Percentiles rank a stretch among this genome's conserved stretches.
Conservation (phyloP, 2,888 invertebrate genomes). For the Ferdinandea cuprea region DNA sequence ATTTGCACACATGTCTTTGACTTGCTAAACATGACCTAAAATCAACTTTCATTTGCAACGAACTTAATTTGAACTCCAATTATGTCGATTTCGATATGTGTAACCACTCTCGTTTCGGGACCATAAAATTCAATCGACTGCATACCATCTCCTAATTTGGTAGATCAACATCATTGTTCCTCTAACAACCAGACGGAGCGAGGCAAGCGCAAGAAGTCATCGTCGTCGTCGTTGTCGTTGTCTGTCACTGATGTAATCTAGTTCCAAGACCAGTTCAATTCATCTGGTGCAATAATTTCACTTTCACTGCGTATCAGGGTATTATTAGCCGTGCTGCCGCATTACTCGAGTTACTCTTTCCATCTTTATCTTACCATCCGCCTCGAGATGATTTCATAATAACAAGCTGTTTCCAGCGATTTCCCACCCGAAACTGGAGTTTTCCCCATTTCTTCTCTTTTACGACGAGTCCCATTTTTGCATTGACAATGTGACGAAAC, state of each 20-base stretch:
- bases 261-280: conserved; percentile 21
- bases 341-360: conserved; percentile 19
- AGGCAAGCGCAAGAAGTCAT: no score
- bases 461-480: background rate
- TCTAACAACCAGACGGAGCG: background rate
- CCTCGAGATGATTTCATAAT: conserved; percentile 32
- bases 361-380: conserved; percentile 2
- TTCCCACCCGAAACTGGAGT: conserved; percentile 17
- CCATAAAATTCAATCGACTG: conserved; percentile 3
- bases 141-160: conserved; percentile 46
- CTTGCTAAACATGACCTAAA: no score
- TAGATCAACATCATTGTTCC: conserved; percentile 47
- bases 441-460: conserved; percentile 10
- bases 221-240: background rate
- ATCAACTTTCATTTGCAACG: background rate
- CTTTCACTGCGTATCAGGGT: conserved; percentile 54
- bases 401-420: conserved; percentile 7
- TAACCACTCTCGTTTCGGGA: conserved; percentile 40
- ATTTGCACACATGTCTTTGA: no score
- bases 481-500: conserved; percentile 23
- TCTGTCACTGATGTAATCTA: conserved; percentile 41
- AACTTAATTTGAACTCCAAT: conserved; percentile 50
- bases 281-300: conserved; percentile 54
- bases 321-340: background rate
- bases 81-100: conserved; percentile 45